Evolutionary conservation across 2,113 vertebrate genomes (phyloP).

Genomic region (Chamaetylas fuelleborni): DNA sequence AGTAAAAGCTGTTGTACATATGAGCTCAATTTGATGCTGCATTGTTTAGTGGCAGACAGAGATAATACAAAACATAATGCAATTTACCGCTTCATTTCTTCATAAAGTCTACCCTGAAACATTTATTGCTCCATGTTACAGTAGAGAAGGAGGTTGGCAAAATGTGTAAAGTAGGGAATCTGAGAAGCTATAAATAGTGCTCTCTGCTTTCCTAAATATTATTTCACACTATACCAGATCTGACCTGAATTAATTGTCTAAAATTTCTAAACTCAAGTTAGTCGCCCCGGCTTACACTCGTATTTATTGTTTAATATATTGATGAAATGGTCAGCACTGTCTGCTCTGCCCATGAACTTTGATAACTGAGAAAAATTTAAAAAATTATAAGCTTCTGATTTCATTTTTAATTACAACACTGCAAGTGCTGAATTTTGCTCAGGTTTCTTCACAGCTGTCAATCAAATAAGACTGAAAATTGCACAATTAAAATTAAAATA

Average conservation of each 20-base stretch:
- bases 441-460: neutral
- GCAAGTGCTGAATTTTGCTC: neutral
- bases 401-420: neutral
- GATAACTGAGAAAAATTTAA: neutral
- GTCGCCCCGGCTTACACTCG: neutral
- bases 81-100: constrained; percentile 56
- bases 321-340: neutral
- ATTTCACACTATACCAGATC: neutral
- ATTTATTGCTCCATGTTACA: constrained; percentile 10
- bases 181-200: neutral
- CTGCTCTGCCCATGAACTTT: neutral
- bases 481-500: neutral
- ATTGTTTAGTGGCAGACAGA: constrained; percentile 46
- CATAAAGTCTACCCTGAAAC: constrained; percentile 54
- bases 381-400: neutral
- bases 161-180: neutral
- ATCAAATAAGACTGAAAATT: neutral
- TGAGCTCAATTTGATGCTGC: constrained; percentile 40
- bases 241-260: neutral
- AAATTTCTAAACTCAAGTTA: neutral
- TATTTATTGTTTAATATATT: neutral
- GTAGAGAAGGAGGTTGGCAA: neutral
- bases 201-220: neutral
- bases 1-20: constrained; percentile 52
- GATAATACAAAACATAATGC: constrained; percentile 68